Evolutionary conservation across 1,140 invertebrate species (phyloP).

Genomic region (Aphis gossypii): DNA sequence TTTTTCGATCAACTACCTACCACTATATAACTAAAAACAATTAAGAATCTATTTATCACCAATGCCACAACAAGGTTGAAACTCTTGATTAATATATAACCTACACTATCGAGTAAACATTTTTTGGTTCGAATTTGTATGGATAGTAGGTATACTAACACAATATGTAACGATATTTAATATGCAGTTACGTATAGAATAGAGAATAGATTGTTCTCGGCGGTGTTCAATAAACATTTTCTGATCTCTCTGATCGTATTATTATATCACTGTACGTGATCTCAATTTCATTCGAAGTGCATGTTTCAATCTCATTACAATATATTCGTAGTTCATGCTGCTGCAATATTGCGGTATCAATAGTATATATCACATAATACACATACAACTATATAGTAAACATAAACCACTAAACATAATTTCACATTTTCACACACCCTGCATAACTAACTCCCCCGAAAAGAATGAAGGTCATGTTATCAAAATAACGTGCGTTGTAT

Average conservation of each 20-base stretch:
- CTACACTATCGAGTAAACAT: neutral
- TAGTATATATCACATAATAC: neutral
- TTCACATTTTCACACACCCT: neutral
- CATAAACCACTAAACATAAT: neutral
- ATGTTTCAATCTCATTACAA: neutral
- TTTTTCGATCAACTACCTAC: neutral
- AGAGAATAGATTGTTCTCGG: too few species aligned
- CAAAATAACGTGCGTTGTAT: neutral
- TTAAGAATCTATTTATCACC: neutral
- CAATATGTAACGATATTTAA: too few species aligned
- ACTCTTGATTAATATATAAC: neutral
- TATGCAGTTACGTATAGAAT: too few species aligned
- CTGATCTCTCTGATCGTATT: neutral
- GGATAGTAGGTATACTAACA: too few species aligned
- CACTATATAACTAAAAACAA: neutral
- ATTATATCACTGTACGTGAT: neutral
- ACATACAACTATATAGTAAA: neutral
- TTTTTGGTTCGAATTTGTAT: too few species aligned
- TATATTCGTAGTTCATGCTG: neutral
- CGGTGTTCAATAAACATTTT: neutral
- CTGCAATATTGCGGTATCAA: neutral
- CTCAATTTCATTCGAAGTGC: neutral
- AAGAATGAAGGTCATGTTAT: neutral
- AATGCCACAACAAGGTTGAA: neutral
- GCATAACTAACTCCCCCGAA: neutral